Percentiles rank a stretch among this genome's conserved stretches.
These are phyloP conservation scores for Motacilla alba DNA, from an alignment of 2,113 vertebrate species.

Conservation along the genomic window DNA sequence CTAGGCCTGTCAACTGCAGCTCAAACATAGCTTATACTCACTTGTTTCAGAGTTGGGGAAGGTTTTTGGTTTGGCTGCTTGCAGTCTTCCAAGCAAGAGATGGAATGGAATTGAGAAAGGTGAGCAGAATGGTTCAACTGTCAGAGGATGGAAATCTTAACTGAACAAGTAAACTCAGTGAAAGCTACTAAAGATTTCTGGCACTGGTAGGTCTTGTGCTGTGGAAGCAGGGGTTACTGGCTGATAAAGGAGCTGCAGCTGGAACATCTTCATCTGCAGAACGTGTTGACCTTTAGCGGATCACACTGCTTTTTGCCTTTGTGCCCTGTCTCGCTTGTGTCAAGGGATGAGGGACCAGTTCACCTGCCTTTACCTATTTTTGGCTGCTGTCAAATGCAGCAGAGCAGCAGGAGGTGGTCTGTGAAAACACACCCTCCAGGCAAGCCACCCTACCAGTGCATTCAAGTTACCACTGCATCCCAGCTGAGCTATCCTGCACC, in stretches of 20 bases:
- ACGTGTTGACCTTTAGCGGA: background rate
- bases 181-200: background rate
- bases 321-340: background rate
- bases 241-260: background rate
- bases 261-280: background rate
- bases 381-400: background rate
- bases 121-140: background rate
- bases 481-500: background rate
- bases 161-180: fast-evolving
- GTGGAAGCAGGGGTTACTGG: background rate
- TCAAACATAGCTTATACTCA: background rate
- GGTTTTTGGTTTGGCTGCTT: background rate
- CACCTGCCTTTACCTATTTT: background rate
- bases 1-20: background rate
- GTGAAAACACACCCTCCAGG: background rate
- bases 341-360: background rate
- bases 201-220: background rate
- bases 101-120: background rate
- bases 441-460: background rate
- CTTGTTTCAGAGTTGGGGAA: background rate
- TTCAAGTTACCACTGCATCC: background rate
- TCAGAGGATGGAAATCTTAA: background rate
- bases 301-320: background rate
- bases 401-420: background rate
- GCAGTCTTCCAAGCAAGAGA: background rate